Conservation (phyloP, 2,888 invertebrate genomes). For the Clitarchus hookeri region DNA sequence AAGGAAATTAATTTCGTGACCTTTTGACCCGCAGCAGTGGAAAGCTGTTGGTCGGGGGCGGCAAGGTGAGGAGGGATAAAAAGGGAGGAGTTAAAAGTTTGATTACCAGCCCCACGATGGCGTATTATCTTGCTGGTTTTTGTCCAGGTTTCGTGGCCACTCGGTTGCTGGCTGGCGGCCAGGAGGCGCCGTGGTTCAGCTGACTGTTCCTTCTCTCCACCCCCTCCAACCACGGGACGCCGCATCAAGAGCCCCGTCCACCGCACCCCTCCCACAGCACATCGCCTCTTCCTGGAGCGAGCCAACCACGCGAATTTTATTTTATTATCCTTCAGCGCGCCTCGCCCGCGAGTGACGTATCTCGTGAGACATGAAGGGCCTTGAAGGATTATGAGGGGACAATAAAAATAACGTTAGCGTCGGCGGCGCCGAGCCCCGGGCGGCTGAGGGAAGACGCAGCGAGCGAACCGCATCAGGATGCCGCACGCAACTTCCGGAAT, state of each 20-base stretch:
- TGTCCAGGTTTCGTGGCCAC: background rate
- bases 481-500: background rate
- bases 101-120: background rate
- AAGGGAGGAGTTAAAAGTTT: conserved; percentile 1
- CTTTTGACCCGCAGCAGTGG: background rate
- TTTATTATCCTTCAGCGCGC: background rate
- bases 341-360: background rate
- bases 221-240: too few relatives aligned
- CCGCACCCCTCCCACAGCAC: background rate
- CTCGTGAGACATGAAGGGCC: conserved; percentile 1
- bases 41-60: background rate
- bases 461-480: background rate
- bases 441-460: background rate
- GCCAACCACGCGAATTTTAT: conserved; percentile 4
- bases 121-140: conserved; percentile 2
- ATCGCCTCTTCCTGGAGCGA: background rate
- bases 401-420: background rate
- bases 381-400: background rate
- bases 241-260: too few relatives aligned
- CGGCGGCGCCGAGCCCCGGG: background rate
- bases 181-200: background rate
- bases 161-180: background rate
- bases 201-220: too few relatives aligned
- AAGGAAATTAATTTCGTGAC: conserved; percentile 14
- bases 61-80: background rate